Percentiles rank a stretch among this genome's conserved stretches.
Evolutionary conservation across 2,888 invertebrate species (phyloP).

Genomic region (Acrocyrtus sp.): DNA sequence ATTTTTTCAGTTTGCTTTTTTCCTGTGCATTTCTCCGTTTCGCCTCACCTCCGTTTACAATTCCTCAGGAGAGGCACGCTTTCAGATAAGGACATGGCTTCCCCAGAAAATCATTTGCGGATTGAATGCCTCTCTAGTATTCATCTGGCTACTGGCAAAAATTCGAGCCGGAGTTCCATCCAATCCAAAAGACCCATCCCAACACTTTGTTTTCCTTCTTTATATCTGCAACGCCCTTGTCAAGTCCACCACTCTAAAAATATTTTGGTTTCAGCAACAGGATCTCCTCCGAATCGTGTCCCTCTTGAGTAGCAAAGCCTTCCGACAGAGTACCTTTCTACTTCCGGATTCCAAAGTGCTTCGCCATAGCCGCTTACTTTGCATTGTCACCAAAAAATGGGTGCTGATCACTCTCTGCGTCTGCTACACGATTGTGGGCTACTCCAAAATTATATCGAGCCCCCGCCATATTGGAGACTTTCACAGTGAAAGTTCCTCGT

Average conservation of each 20-base stretch:
- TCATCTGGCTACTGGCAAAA: slow-evolving; percentile 1
- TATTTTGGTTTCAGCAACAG: not conserved
- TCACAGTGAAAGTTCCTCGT: not conserved
- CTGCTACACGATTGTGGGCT: too few relatives aligned
- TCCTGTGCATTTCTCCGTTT: slow-evolving; percentile 5
- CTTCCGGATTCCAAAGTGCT: too few relatives aligned
- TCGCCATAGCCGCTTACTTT: too few relatives aligned
- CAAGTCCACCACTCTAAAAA: slow-evolving; percentile 3
- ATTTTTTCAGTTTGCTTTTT: slow-evolving; percentile 1
- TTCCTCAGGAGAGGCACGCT: not conserved
- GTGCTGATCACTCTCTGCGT: too few relatives aligned
- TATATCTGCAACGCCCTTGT: not conserved
- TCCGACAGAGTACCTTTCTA: too few relatives aligned
- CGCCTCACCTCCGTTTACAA: not conserved
- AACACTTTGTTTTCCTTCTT: slow-evolving; percentile 2
- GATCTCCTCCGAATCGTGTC: not conserved
- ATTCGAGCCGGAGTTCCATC: not conserved
- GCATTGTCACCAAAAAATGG: too few relatives aligned
- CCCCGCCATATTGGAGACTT: too few relatives aligned
- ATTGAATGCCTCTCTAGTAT: not conserved
- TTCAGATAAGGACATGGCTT: not conserved
- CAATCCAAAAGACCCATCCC: not conserved
- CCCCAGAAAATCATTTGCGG: not conserved
- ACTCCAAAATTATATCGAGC: too few relatives aligned
- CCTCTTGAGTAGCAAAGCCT: not conserved